Base-by-base conservation (phyloP, 2,888 invertebrate species). In the Drosophila seclusa region DNA sequence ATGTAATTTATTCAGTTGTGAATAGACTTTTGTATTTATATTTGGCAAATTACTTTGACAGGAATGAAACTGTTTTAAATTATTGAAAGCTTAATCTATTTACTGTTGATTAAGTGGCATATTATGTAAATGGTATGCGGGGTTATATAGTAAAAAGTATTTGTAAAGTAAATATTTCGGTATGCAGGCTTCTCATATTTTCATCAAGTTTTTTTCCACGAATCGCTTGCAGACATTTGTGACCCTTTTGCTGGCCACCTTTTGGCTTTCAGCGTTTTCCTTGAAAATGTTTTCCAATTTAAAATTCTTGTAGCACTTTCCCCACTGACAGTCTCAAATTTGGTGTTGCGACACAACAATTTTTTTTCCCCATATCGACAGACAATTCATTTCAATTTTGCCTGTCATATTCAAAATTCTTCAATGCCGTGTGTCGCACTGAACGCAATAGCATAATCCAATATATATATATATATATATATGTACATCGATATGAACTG, bases 401-500 rank as follows among this genome's bases (percentile, higher is more conserved):
- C 32, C 50, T 24, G 64, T 21, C 52, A 50, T 65, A 40, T 63
- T 78, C 71, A 57, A 71, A 71, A 68, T 76, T 68, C 72, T 48
- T 36, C 61, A 54, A 42, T 48, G 42, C 63, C 62, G 31, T 55
- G 67, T 68, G 54, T n/a, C 54, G 62, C 71, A 57, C 45, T 61
- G 69, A 31, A 59, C 52, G 48, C 29, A 59, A 61, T 54, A 66
- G 29, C 38, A 32, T 42, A 48, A 55, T 57, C 21, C 53, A 54
- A 58, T 45, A 61, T 60, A 57, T 7, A 29, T 11, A 34, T 54
- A 52, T 31, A 48, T 36, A 53, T 49, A 38, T 24, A 45, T 42
- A 59, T 61, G 29, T 72, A 60, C 10, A 87, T 80, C 80, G 69
- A 82, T 80, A 82, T 75, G 78, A 75, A 68, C 86, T 86, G 90